These are phyloP conservation scores for Xanthorhoe spadicearia DNA, from an alignment of 2,888 invertebrate genomes.

Conservation along the genomic window DNA sequence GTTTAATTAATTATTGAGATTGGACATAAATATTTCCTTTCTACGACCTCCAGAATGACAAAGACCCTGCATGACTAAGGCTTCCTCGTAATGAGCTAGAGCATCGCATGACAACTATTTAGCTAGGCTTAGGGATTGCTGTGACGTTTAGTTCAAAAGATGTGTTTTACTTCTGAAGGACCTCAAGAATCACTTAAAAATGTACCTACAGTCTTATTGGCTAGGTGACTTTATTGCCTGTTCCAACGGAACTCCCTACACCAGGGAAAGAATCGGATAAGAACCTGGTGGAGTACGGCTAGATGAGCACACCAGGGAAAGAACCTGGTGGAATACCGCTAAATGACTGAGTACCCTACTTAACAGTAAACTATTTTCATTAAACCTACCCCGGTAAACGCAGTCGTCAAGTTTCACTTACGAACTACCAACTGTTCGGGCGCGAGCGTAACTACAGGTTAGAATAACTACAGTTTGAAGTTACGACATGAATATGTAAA, in stretches of 20 bases:
- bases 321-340: too few relatives aligned
- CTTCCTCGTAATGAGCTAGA: conserved; percentile 27
- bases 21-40: neutral
- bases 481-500: conserved; percentile 15
- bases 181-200: too few relatives aligned
- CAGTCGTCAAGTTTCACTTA: conserved; percentile 14
- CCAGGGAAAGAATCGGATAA: too few relatives aligned
- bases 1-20: neutral
- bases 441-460: neutral
- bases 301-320: too few relatives aligned
- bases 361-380: neutral
- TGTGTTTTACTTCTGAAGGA: too few relatives aligned
- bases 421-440: neutral
- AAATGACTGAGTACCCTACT: too few relatives aligned
- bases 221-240: too few relatives aligned
- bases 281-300: too few relatives aligned
- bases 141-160: neutral
- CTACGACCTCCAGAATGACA: conserved; percentile 10
- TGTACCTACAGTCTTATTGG: too few relatives aligned
- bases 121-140: conserved; percentile 8
- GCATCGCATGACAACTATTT: conserved; percentile 17
- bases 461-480: neutral
- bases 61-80: conserved; percentile 16
- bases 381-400: neutral
- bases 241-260: too few relatives aligned